Percentiles rank a stretch among this genome's conserved stretches.
These are phyloP conservation scores for Monarcha castaneiventris DNA, from an alignment of 2,113 vertebrate species.

Conservation along the genomic window DNA sequence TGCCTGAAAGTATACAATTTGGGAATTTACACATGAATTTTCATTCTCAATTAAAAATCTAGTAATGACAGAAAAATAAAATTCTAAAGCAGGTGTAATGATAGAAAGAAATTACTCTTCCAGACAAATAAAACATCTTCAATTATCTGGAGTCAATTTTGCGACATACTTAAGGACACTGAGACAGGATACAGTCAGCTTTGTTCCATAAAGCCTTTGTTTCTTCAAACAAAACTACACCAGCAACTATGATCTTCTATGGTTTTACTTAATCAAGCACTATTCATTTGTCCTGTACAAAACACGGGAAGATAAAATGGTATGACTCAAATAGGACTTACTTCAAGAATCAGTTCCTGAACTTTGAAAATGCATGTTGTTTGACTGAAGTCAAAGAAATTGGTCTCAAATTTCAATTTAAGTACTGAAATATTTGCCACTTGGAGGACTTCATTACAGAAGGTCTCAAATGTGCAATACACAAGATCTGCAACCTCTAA, in stretches of 20 bases:
- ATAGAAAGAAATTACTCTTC: background rate
- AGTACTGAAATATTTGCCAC: background rate
- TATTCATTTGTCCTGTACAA: background rate
- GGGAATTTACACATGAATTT: background rate
- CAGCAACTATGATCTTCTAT: background rate
- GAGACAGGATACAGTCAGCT: background rate
- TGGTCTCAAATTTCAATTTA: background rate
- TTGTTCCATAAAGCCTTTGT: background rate
- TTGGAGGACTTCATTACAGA: background rate
- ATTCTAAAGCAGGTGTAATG: background rate
- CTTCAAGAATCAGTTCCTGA: background rate
- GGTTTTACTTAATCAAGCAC: background rate
- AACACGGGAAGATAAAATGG: background rate
- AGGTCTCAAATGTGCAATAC: background rate
- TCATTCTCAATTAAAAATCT: background rate
- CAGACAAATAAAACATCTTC: background rate
- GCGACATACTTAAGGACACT: background rate
- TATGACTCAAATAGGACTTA: background rate
- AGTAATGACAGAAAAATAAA: background rate
- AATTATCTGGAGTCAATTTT: background rate
- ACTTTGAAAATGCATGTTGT: background rate
- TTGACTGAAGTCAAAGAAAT: background rate
- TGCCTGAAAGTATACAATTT: background rate
- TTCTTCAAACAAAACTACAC: background rate
- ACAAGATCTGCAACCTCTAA: background rate